Evolutionary conservation across 1,140 invertebrate species (phyloP), one percentile per base, ranked within the genome.

Genomic region (Tetramorium simillimum): DNA sequence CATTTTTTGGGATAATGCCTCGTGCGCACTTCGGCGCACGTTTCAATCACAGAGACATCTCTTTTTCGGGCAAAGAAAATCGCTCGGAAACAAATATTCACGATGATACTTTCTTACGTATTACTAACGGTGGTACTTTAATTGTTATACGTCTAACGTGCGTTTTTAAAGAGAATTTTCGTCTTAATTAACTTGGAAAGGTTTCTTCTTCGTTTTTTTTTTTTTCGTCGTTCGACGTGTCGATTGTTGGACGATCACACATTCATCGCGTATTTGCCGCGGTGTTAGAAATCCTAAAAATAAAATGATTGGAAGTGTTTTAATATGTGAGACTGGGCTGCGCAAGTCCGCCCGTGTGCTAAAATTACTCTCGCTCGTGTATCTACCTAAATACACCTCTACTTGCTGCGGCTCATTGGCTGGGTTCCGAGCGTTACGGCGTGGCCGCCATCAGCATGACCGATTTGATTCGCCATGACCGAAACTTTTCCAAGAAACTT

Each of bases 371-470:
- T 73, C 82, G 92, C 93, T 93, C 93, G 92, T 69, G 40, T 94
- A 94, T 94, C 94, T 94, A 94, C 94, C 93, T 95, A 95, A 95
- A 95, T 94, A 95, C 93, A 93, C 92, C 94, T 93, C 93, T 93
- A 93, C 92, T 81, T 69, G 85, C 75, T 92, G 89, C 82, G 91
- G 89, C 77, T 73, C 28, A 78, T 94, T 94, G 94, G 93, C 94
- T 93, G 92, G 89, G 93, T 91, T 95, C 92, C 92, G 89, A 92
- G 87, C 67, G 53, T 70, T 70, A 46, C 84, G 82, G 70, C 69
- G 86, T 82, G 82, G 87, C 12, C 88, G 75, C 78, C 88, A 33
- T 82, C 69, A 16, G 53, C 67, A 33, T 73, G 18, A 73, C 67
- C 37, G 53, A 82, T 88, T 91, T 87, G 89, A 92, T 91, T 93